A percentile compares a stretch with the other conserved stretches of the same genome.
phyloP scores from a whole-genome alignment of 2,797 vertebrate genomes.

The Sebastes kiyomatsui region DNA sequence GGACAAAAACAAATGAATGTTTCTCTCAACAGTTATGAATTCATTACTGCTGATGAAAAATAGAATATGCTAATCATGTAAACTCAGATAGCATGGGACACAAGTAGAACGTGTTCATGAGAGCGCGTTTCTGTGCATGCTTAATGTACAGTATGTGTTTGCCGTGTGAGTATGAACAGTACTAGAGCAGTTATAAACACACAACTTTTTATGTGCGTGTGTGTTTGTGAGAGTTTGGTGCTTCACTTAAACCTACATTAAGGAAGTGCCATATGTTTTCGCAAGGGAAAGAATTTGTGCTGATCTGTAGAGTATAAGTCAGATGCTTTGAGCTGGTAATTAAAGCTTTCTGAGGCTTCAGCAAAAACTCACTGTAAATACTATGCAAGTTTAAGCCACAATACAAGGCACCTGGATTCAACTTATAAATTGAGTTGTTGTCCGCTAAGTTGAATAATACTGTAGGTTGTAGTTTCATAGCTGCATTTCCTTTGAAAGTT shows the following conservation, averaged over 20 bases:
- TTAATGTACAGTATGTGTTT: neutral
- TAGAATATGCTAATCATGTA: slow-evolving; percentile 46
- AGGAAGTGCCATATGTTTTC: slow-evolving; percentile 55
- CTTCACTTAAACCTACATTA: slow-evolving; percentile 43
- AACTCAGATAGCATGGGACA: slow-evolving; percentile 18
- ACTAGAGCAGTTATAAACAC: neutral
- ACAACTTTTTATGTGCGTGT: neutral
- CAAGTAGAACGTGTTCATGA: neutral
- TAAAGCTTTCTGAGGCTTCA: slow-evolving; percentile 61
- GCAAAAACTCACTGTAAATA: slow-evolving; percentile 56
- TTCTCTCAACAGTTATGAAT: slow-evolving; percentile 47
- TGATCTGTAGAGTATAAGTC: slow-evolving; percentile 53
- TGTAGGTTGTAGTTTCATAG: neutral
- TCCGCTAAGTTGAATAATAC: neutral
- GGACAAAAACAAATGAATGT: slow-evolving; percentile 45
- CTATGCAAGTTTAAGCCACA: slow-evolving; percentile 24
- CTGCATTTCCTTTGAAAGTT: neutral
- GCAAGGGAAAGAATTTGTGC: slow-evolving; percentile 45
- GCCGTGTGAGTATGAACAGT: neutral
- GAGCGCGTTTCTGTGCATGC: neutral
- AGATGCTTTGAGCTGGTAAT: slow-evolving; percentile 57
- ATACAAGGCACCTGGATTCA: slow-evolving; percentile 23
- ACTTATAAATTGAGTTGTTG: slow-evolving; percentile 1
- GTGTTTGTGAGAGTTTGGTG: neutral
- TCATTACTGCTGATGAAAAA: slow-evolving; percentile 47